These are phyloP conservation scores for Temnothorax longispinosus DNA, from an alignment of 1,140 invertebrate genomes.

Conservation along the genomic window DNA sequence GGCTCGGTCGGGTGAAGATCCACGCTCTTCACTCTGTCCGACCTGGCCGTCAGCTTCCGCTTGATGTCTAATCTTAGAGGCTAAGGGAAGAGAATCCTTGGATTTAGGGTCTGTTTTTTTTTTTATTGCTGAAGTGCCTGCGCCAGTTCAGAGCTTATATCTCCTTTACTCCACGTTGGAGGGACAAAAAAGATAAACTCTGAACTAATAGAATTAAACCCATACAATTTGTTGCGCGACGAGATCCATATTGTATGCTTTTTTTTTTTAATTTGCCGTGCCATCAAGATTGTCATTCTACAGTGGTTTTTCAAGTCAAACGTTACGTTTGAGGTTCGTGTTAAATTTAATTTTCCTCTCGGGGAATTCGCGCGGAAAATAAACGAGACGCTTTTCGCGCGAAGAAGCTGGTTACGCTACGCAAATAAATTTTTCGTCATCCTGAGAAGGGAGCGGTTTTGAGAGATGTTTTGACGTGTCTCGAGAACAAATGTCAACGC, in stretches of 20 bases:
- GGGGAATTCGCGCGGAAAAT: too few relatives aligned
- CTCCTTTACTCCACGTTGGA: too few relatives aligned
- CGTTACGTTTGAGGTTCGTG: background rate
- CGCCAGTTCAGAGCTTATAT: too few relatives aligned
- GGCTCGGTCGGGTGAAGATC: conserved; percentile 99
- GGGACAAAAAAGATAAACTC: too few relatives aligned
- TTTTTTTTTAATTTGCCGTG: too few relatives aligned
- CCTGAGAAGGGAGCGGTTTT: background rate
- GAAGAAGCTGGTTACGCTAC: background rate
- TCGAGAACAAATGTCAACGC: conserved; percentile 8
- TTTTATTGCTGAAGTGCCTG: too few relatives aligned
- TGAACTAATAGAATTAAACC: too few relatives aligned
- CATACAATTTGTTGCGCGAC: background rate
- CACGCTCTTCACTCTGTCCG: conserved; percentile 99
- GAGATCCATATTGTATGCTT: background rate
- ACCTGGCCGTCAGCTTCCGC: conserved; percentile 97
- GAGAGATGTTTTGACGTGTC: conserved; percentile 64
- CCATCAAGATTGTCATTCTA: background rate
- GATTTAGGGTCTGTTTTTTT: background rate
- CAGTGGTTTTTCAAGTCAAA: background rate
- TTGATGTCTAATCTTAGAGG: conserved; percentile 99
- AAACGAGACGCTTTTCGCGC: background rate
- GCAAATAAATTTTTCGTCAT: background rate
- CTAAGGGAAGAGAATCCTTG: conserved; percentile 83
- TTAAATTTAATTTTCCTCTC: background rate